These are phyloP conservation scores for Hyppa rectilinea DNA, from an alignment of 2,888 invertebrate genomes.

Conservation along the genomic window DNA sequence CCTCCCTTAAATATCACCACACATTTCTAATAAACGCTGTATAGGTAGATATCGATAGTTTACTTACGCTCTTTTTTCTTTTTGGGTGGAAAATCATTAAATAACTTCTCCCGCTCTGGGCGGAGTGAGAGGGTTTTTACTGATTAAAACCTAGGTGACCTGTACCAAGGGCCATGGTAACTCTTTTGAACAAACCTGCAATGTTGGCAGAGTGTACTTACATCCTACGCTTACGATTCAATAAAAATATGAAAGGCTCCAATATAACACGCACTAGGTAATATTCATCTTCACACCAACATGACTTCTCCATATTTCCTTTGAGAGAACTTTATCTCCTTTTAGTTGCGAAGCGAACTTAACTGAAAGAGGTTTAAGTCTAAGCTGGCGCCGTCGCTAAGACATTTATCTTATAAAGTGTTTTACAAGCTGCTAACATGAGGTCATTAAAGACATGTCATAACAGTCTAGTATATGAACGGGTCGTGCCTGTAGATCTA, in stretches of 20 bases:
- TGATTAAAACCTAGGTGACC: no score
- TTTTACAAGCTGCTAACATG: constrained; percentile 21
- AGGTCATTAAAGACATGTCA: constrained; percentile 22
- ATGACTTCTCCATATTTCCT: neutral
- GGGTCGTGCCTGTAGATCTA: constrained; percentile 17
- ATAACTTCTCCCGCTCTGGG: no score
- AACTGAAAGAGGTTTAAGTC: constrained; percentile 18
- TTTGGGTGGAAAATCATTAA: no score
- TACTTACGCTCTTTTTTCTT: no score
- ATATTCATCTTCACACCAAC: neutral
- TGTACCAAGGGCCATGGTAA: no score
- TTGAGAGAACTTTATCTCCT: neutral
- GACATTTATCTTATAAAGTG: constrained; percentile 35
- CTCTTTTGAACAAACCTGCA: no score
- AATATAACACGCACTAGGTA: neutral
- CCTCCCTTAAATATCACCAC: neutral
- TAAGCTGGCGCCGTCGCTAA: neutral
- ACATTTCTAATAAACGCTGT: no score
- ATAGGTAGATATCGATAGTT: no score
- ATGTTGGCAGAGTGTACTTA: no score
- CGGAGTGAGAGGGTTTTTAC: no score
- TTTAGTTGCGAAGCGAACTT: neutral
- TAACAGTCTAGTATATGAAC: constrained; percentile 18
- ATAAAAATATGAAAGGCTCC: neutral
- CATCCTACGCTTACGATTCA: no score